phyloP scores from a whole-genome alignment of 2,888 invertebrate genomes.

The Erebia epiphron region DNA sequence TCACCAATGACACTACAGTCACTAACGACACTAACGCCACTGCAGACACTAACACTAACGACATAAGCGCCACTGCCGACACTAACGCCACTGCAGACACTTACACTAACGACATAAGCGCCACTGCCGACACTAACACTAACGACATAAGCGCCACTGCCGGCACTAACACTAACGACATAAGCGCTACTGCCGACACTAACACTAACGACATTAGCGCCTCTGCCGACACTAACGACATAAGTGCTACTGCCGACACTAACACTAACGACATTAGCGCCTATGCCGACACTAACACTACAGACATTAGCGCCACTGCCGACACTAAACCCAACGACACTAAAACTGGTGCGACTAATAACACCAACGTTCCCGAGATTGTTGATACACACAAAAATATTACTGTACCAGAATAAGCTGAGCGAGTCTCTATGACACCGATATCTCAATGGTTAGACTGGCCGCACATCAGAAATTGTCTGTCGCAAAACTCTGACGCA shows the following conservation, averaged over 20 bases:
- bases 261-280: not conserved
- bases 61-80: not conserved
- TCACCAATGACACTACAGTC: not conserved
- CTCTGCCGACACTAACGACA: not conserved
- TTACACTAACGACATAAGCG: not conserved
- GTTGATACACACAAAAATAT: too few species aligned
- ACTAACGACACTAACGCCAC: conserved; percentile 2
- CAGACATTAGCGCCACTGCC: not conserved
- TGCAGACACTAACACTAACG: not conserved
- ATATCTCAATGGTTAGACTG: too few species aligned
- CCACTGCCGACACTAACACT: not conserved
- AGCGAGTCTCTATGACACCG: too few species aligned
- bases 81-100: not conserved
- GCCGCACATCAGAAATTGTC: too few species aligned
- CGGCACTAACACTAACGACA: not conserved
- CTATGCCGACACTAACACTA: not conserved
- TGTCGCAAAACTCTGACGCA: too few species aligned
- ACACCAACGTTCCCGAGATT: too few species aligned
- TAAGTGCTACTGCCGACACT: conserved; percentile 9
- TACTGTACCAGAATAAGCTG: too few species aligned
- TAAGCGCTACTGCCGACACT: conserved; percentile 8
- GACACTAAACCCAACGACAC: too few species aligned
- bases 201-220: not conserved
- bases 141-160: not conserved
- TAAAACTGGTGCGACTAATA: not conserved